Evolutionary conservation across 2,797 vertebrate species (phyloP).

Genomic region (Sebastes wilsoni): DNA sequence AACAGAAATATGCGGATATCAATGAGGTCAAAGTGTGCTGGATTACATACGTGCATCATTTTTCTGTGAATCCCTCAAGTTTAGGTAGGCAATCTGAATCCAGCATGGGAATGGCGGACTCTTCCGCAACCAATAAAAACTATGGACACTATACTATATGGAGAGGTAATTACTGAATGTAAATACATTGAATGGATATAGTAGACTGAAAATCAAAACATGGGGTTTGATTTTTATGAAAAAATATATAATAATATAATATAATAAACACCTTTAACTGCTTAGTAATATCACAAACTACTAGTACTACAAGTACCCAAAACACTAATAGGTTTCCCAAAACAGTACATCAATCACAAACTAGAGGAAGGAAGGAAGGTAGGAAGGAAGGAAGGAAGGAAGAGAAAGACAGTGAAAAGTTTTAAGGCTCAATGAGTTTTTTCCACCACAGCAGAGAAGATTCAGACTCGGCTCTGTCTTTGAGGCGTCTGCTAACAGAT

Average conservation of each 20-base stretch:
- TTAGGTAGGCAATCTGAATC: too few relatives aligned
- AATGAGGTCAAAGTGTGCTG: neutral
- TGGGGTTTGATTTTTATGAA: neutral
- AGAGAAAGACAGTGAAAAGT: neutral
- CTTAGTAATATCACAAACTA: neutral
- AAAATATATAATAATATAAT: neutral
- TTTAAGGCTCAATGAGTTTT: neutral
- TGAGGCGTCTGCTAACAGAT: constrained; percentile 28
- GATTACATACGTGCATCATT: neutral
- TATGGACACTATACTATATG: neutral
- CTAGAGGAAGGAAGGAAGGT: neutral
- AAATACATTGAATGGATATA: neutral
- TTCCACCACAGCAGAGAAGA: neutral
- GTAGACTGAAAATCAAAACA: neutral
- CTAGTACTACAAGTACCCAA: too few relatives aligned
- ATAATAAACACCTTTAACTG: neutral
- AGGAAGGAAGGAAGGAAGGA: neutral
- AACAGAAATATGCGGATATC: neutral
- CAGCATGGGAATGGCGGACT: too few relatives aligned
- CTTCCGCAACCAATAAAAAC: neutral
- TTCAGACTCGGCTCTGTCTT: neutral
- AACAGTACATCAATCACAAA: neutral
- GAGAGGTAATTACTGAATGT: neutral
- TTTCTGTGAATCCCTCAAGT: too few relatives aligned
- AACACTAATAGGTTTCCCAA: neutral